These are phyloP conservation scores for Scaptomyza polygonia DNA, from an alignment of 2,888 invertebrate species.

Conservation along the genomic window DNA sequence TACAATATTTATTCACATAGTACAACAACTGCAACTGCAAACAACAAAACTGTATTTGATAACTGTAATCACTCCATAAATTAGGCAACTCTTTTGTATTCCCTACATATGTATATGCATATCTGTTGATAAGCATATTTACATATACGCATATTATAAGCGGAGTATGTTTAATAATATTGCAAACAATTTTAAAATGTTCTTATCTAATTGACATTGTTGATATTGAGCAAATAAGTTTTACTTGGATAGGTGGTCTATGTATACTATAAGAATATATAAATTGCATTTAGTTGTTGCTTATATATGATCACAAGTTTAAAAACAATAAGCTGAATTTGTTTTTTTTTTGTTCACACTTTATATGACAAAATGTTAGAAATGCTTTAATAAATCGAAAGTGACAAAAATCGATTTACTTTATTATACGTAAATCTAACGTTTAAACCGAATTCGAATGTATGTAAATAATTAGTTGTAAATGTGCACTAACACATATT, in stretches of 20 bases:
- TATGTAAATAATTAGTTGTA: conserved; percentile 5
- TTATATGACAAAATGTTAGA: neutral
- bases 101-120: neutral
- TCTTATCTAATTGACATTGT: conserved; percentile 4
- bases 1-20: neutral
- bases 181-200: neutral
- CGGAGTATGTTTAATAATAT: conserved; percentile 4
- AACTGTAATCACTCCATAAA: conserved; percentile 27
- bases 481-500: neutral
- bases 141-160: neutral
- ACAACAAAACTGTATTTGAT: conserved; percentile 21
- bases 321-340: neutral
- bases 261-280: neutral
- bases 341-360: neutral
- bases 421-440: too few relatives aligned
- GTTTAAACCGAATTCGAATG: too few relatives aligned
- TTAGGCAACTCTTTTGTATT: conserved; percentile 39
- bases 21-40: conserved; percentile 23
- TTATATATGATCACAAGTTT: neutral
- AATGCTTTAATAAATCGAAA: neutral
- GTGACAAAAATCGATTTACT: neutral
- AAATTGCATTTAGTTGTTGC: neutral
- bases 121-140: neutral
- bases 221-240: conserved; percentile 1
- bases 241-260: neutral